Percentiles rank a stretch among this genome's conserved stretches.
Conservation (phyloP, 2,888 invertebrate genomes). For the Drosophila kuntzei region DNA sequence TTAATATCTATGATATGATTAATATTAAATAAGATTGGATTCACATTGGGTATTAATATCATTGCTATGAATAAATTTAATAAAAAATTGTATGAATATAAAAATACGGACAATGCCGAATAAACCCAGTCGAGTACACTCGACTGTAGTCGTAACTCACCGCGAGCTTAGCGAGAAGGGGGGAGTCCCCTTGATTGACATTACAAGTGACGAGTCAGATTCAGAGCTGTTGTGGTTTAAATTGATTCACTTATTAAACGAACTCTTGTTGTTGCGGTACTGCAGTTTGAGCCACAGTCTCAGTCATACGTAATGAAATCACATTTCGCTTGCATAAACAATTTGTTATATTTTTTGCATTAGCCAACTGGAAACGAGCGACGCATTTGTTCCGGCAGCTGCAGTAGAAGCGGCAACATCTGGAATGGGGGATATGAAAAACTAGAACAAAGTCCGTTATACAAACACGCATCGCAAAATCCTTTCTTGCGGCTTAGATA, state of each 20-base stretch:
- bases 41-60: too few species aligned
- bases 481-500: conserved; percentile 51
- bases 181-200: background rate
- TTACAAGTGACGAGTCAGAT: background rate
- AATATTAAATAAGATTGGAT: too few species aligned
- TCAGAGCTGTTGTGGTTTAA: conserved; percentile 3
- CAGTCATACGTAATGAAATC: conserved; percentile 57
- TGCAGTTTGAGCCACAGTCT: conserved; percentile 23
- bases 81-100: too few species aligned
- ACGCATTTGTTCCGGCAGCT: conserved; percentile 56
- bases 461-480: conserved; percentile 51
- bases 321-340: conserved; percentile 63
- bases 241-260: conserved; percentile 21
- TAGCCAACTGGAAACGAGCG: conserved; percentile 59
- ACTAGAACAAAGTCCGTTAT: conserved; percentile 48
- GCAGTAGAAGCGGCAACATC: conserved; percentile 10
- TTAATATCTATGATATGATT: too few species aligned
- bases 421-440: conserved; percentile 17
- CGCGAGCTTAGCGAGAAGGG: too few species aligned
- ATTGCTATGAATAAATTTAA: too few species aligned
- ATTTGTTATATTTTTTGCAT: conserved; percentile 56
- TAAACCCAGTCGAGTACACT: too few species aligned
- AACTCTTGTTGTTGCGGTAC: conserved; percentile 10
- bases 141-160: too few species aligned
- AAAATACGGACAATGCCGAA: too few species aligned